Percentiles rank a stretch among this genome's conserved stretches.
These are phyloP conservation scores for Tipula helvola DNA, from an alignment of 2,888 invertebrate species.

Conservation along the genomic window DNA sequence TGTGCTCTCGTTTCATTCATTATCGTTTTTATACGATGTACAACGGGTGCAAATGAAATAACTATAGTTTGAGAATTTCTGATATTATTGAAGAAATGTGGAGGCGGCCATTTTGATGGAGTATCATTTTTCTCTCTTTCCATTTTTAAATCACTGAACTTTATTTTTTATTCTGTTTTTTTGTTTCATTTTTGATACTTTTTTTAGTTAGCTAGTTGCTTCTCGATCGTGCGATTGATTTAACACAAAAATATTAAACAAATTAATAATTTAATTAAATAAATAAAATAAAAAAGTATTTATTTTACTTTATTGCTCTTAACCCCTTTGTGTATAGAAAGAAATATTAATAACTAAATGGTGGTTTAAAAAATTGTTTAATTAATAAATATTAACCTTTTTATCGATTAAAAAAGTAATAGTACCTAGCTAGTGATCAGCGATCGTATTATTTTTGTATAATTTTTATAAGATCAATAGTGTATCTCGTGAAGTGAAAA, in stretches of 20 bases:
- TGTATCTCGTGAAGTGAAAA: not conserved
- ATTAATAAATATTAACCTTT: constrained; percentile 4
- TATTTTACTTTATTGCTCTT: not conserved
- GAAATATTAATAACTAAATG: not conserved
- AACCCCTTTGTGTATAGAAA: not conserved
- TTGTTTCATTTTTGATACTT: not conserved
- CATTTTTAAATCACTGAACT: constrained; percentile 4
- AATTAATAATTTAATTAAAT: not conserved
- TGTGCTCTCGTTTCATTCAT: not conserved
- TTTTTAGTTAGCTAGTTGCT: constrained; percentile 5
- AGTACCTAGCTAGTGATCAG: not conserved
- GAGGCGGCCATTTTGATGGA: not conserved
- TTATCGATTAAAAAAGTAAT: not conserved
- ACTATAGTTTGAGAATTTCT: not conserved
- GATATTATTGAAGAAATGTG: not conserved
- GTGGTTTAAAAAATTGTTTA: not conserved
- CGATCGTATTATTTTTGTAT: not conserved
- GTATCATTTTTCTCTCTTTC: not conserved
- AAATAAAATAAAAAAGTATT: not conserved
- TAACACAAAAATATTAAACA: not conserved
- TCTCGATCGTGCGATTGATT: not conserved
- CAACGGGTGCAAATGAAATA: not conserved
- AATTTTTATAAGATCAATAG: not conserved
- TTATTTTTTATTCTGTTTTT: not conserved
- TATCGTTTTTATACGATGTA: not conserved